Evolutionary conservation across 2,113 vertebrate species (phyloP).

Genomic region (Paramisgurnus dabryanus): DNA sequence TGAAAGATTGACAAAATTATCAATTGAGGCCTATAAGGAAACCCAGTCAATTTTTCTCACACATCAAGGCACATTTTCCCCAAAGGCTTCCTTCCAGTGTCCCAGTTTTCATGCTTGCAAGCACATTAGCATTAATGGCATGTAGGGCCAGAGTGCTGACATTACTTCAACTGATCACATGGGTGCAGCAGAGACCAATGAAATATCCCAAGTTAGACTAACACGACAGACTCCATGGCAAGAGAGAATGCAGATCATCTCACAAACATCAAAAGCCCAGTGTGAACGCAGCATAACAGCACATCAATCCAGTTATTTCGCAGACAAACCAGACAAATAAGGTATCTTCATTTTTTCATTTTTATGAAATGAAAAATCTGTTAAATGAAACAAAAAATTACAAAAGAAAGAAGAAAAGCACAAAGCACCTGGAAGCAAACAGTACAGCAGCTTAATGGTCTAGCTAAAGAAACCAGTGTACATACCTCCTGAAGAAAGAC

Average conservation of each 20-base stretch:
- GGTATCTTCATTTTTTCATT: constrained; percentile 61
- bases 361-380: constrained; percentile 31
- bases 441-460: constrained; percentile 62
- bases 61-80: too few species aligned
- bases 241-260: constrained; percentile 18
- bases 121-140: neutral
- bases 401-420: constrained; percentile 41
- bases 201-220: neutral
- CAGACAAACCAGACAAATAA: constrained; percentile 3
- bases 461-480: constrained; percentile 70
- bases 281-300: constrained; percentile 18
- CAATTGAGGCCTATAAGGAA: too few species aligned
- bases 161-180: constrained; percentile 13
- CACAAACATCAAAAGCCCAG: constrained; percentile 10
- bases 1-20: too few species aligned
- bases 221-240: neutral
- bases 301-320: neutral
- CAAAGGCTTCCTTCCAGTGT: neutral
- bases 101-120: neutral
- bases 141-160: neutral
- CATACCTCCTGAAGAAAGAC: constrained; percentile 97
- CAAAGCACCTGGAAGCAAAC: constrained; percentile 70
- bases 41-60: too few species aligned
- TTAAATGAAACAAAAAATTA: constrained; percentile 24
- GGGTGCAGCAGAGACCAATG: neutral